Percentiles rank a stretch among this genome's conserved stretches.
Conservation (phyloP, 2,113 vertebrate genomes). For the Gavialis gangeticus region DNA sequence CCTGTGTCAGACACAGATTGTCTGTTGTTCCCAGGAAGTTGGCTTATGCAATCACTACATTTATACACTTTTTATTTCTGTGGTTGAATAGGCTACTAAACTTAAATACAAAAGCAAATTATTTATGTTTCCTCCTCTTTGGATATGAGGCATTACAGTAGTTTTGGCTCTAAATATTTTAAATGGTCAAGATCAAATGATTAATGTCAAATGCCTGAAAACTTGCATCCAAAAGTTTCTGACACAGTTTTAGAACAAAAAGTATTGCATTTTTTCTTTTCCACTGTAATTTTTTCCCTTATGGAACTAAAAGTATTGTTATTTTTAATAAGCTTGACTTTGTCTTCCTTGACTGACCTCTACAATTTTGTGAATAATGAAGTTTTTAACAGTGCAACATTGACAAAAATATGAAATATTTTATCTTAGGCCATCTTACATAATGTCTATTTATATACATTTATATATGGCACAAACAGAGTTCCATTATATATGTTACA, state of each 20-base stretch:
- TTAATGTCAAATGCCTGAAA: neutral
- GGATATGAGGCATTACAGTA: neutral
- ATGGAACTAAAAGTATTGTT: neutral
- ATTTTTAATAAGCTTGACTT: constrained; percentile 8
- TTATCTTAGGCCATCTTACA: neutral
- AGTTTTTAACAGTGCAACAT: neutral
- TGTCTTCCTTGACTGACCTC: neutral
- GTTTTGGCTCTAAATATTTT: neutral
- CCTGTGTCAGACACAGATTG: too few species aligned
- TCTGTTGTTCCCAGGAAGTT: too few species aligned
- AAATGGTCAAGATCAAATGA: neutral
- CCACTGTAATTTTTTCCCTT: neutral
- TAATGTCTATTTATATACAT: neutral
- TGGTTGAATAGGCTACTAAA: neutral
- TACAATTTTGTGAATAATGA: neutral
- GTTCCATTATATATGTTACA: too few species aligned
- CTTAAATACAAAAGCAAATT: neutral
- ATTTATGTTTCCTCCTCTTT: neutral
- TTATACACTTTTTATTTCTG: neutral
- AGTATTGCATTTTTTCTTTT: neutral
- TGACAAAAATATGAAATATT: neutral
- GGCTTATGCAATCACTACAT: too few species aligned
- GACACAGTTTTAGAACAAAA: constrained; percentile 5
- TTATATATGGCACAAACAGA: too few species aligned
- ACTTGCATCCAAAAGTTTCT: neutral